Conservation (phyloP, 2,888 invertebrate genomes). For the Yponomeuta cagnagella region DNA sequence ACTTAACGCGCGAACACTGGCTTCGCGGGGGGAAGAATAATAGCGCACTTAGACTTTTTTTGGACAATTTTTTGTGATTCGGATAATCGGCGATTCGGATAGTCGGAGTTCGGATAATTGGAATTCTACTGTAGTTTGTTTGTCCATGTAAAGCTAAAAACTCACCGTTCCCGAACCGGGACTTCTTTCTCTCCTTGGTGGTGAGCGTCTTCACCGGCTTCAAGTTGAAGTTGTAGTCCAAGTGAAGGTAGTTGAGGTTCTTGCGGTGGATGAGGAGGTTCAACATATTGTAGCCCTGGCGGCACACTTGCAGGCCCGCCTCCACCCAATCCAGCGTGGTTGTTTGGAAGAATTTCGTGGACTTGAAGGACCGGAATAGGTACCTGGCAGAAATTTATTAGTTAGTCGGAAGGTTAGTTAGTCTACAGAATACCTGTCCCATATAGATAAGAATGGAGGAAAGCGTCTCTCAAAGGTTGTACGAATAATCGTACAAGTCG, state of each 20-base stretch:
- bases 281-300: slow-evolving; percentile 99
- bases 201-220: slow-evolving; percentile 99
- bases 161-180: slow-evolving; percentile 94
- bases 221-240: slow-evolving; percentile 99
- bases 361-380: slow-evolving; percentile 98
- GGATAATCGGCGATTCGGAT: no score
- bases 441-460: no score
- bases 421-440: no score
- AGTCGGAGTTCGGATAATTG: no score
- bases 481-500: no score
- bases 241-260: slow-evolving; percentile 98
- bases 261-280: slow-evolving; percentile 99
- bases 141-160: not conserved
- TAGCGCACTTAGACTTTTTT: no score
- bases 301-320: slow-evolving; percentile 97
- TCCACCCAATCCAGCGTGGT: slow-evolving; percentile 99
- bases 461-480: no score
- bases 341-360: slow-evolving; percentile 99
- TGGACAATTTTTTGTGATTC: no score
- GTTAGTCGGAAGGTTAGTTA: no score
- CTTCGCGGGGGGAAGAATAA: no score
- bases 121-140: no score
- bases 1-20: no score
- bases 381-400: slow-evolving; percentile 74
- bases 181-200: slow-evolving; percentile 99